These are phyloP conservation scores for Neelides folsomi DNA, from an alignment of 2,888 invertebrate species.

Conservation along the genomic window DNA sequence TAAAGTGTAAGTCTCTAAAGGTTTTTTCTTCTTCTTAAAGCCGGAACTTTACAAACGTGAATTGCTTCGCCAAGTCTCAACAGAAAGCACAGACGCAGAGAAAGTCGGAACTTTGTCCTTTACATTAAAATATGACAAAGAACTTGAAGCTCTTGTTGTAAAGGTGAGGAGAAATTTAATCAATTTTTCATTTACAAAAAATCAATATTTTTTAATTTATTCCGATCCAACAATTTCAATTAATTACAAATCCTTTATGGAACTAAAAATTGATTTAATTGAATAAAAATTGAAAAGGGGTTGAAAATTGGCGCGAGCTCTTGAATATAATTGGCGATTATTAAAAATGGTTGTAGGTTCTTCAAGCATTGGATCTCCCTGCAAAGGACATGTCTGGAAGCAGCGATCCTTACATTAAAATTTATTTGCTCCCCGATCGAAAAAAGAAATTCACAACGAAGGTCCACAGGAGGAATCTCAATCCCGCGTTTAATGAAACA, in stretches of 20 bases:
- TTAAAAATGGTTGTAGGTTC: slow-evolving; percentile 41
- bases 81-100: slow-evolving; percentile 56
- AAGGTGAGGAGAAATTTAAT: slow-evolving; percentile 45
- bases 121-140: slow-evolving; percentile 64
- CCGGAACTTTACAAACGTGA: slow-evolving; percentile 65
- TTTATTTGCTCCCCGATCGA: slow-evolving; percentile 67
- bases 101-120: slow-evolving; percentile 70
- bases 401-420: slow-evolving; percentile 76
- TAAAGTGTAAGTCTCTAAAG: not conserved
- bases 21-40: slow-evolving; percentile 41
- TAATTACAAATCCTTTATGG: not conserved
- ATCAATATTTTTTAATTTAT: too few relatives aligned
- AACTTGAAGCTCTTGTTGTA: slow-evolving; percentile 64
- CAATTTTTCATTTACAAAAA: not conserved
- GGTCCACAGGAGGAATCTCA: slow-evolving; percentile 64
- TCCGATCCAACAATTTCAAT: not conserved
- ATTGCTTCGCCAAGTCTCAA: slow-evolving; percentile 56
- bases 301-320: not conserved
- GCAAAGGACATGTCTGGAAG: slow-evolving; percentile 71
- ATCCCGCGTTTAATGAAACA: slow-evolving; percentile 70
- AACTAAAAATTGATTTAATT: not conserved
- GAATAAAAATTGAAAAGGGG: not conserved
- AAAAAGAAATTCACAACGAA: slow-evolving; percentile 77
- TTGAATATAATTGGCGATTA: not conserved
- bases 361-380: slow-evolving; percentile 64